These are phyloP conservation scores for Sebastolobus alascanus DNA, from an alignment of 2,797 vertebrate species.

Conservation along the genomic window DNA sequence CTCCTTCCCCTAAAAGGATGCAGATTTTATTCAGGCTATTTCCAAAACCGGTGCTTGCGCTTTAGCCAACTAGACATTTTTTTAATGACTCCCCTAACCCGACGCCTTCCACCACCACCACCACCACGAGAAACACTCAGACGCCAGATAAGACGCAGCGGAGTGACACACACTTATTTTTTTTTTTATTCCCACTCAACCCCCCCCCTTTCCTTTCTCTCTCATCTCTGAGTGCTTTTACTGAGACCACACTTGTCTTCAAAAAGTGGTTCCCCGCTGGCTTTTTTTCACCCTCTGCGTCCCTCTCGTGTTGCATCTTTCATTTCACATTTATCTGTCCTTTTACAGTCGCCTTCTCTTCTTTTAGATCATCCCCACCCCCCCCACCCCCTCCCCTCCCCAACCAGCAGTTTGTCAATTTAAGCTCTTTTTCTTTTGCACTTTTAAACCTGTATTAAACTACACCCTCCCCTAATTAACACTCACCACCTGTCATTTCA, in stretches of 20 bases:
- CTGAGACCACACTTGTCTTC: slow-evolving; percentile 46
- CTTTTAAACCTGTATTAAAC: slow-evolving; percentile 68
- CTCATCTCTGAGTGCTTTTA: slow-evolving; percentile 41
- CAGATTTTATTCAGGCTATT: slow-evolving; percentile 86
- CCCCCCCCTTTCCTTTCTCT: background rate
- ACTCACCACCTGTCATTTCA: slow-evolving; percentile 62
- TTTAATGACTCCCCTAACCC: slow-evolving; percentile 83
- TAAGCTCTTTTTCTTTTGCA: slow-evolving; percentile 37
- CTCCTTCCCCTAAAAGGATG: slow-evolving; percentile 73
- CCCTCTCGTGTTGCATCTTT: slow-evolving; percentile 38
- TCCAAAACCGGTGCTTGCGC: slow-evolving; percentile 71
- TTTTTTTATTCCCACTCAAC: slow-evolving; percentile 34
- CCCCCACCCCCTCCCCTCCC: background rate
- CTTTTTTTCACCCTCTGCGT: slow-evolving; percentile 37
- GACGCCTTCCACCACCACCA: slow-evolving; percentile 57
- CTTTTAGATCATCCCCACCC: background rate
- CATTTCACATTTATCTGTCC: slow-evolving; percentile 47
- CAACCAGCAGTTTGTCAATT: slow-evolving; percentile 51
- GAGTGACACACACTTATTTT: slow-evolving; percentile 36
- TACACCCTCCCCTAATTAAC: slow-evolving; percentile 62
- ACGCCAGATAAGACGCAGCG: slow-evolving; percentile 68
- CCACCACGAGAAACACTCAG: slow-evolving; percentile 60
- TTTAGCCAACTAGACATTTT: slow-evolving; percentile 85
- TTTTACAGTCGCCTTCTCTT: slow-evolving; percentile 9
- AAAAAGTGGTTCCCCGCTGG: slow-evolving; percentile 47